Evolutionary conservation across 2,888 invertebrate genomes (phyloP), one percentile per base, ranked within the genome.

Genomic region (Automeris io): DNA sequence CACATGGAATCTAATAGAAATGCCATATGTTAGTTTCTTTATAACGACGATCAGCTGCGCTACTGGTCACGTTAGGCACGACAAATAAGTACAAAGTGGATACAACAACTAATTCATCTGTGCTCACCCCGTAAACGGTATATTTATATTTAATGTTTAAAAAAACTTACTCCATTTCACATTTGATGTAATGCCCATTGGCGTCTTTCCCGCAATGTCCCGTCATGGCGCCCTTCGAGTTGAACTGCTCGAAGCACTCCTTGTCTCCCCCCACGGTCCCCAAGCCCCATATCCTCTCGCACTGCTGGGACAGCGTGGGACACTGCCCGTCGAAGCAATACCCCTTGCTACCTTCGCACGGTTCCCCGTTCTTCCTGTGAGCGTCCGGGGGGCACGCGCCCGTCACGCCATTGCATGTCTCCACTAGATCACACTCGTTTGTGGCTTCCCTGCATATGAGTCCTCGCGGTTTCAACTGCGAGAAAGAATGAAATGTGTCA

Each of bases 341-440:
- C 8, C 96, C 95, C 40, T 88, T 88, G 49, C 89, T 81, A 3
- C 78, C 87, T 35, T 91, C 92, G 69, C 99, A 99, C 0, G 93
- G 90, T 43, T 93, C 93, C 0, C 99, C 99, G 76, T 99, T 98
- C 80, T 97, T 97, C 63, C 95, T 93, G 79, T 93, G 92, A 1
- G 95, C 91, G 74, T 99, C 97, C 2, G 85, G 62, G 0, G 99
- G 99, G 78, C 99, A 99, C 47, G 93, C 90, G 0, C 98, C 98
- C 24, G 90, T 91, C 34, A 91, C 90, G 0, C 99, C 99, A 39
- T 95, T 92, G 76, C 99, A 99, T 38, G 92, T 91, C 72, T 99
- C 99, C 12, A 97, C 95, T 19, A 99, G 90, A 86, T 99, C 99
- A 75, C 99, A 99, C 67, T 98, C 98, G 71, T 95, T 96, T 43